Conservation (phyloP, 2,797 vertebrate species). For the Sebastes vulpes region DNA sequence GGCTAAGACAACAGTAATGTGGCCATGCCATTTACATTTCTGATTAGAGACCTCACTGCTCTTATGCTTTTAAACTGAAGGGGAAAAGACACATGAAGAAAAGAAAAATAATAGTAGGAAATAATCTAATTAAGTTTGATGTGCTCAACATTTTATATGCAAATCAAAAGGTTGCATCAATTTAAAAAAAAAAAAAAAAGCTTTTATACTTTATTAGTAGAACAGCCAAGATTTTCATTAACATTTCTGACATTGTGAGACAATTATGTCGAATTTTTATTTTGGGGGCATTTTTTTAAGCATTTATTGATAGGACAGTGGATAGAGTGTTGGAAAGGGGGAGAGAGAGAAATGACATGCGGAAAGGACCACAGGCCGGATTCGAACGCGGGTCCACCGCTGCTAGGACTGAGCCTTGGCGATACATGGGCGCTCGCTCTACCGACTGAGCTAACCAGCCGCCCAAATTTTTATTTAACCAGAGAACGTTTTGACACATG, state of each 20-base stretch:
- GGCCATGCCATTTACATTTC: slow-evolving; percentile 1
- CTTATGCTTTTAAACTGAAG: neutral
- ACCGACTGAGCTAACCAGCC: too few species aligned
- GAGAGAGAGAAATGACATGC: too few species aligned
- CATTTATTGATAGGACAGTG: too few species aligned
- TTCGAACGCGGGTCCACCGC: too few species aligned
- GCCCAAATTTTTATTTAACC: neutral
- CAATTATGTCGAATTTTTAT: slow-evolving; percentile 26
- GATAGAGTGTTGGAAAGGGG: too few species aligned
- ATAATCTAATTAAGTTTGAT: slow-evolving; percentile 51
- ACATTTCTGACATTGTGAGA: slow-evolving; percentile 14
- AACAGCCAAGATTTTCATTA: slow-evolving; percentile 23
- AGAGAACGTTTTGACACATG: slow-evolving; percentile 25
- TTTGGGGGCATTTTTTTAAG: too few species aligned
- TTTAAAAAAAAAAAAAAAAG: neutral
- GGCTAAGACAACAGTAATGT: neutral
- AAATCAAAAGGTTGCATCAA: slow-evolving; percentile 22
- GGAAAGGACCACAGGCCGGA: too few species aligned
- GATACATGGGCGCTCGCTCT: too few species aligned
- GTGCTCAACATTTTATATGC: slow-evolving; percentile 17
- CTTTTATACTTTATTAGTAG: slow-evolving; percentile 22
- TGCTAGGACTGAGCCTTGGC: too few species aligned
- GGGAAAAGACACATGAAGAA: neutral
- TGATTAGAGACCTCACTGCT: slow-evolving; percentile 14
- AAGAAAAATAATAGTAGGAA: slow-evolving; percentile 26